Conservation (phyloP, 1,140 invertebrate species). For the Euglossa dilemma region DNA sequence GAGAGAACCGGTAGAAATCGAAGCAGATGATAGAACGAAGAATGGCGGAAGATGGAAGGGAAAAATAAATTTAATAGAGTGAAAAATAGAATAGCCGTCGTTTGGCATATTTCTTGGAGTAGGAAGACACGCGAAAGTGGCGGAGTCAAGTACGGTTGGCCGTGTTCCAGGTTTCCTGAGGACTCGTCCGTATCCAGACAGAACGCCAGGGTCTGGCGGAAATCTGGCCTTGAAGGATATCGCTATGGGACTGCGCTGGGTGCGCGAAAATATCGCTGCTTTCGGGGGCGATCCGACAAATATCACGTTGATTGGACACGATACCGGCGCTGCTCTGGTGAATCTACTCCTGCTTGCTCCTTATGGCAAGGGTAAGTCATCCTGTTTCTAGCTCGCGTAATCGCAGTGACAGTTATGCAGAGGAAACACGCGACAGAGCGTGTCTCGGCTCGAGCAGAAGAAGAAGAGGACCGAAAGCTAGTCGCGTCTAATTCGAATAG, state of each 20-base stretch:
- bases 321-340: slow-evolving; percentile 91
- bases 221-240: slow-evolving; percentile 90
- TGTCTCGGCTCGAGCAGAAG: too few relatives aligned
- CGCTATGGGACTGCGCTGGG: slow-evolving; percentile 89
- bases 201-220: slow-evolving; percentile 82
- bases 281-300: slow-evolving; percentile 92
- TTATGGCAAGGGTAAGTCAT: slow-evolving; percentile 85
- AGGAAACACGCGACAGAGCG: background rate
- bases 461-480: too few relatives aligned
- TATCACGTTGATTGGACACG: slow-evolving; percentile 93
- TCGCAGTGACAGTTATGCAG: background rate
- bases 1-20: too few relatives aligned
- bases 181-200: slow-evolving; percentile 83
- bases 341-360: slow-evolving; percentile 92
- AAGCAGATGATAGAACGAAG: too few relatives aligned
- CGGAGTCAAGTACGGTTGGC: slow-evolving; percentile 38
- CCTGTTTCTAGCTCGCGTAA: background rate
- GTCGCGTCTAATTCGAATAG: too few relatives aligned
- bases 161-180: slow-evolving; percentile 86
- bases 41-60: background rate
- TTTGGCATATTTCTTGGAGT: background rate
- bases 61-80: background rate
- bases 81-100: background rate
- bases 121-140: background rate
- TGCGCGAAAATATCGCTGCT: slow-evolving; percentile 89